A percentile compares a stretch with the other conserved stretches of the same genome.
phyloP scores from a whole-genome alignment of 23 tunicate species.

The Trididemnum clinides region DNA sequence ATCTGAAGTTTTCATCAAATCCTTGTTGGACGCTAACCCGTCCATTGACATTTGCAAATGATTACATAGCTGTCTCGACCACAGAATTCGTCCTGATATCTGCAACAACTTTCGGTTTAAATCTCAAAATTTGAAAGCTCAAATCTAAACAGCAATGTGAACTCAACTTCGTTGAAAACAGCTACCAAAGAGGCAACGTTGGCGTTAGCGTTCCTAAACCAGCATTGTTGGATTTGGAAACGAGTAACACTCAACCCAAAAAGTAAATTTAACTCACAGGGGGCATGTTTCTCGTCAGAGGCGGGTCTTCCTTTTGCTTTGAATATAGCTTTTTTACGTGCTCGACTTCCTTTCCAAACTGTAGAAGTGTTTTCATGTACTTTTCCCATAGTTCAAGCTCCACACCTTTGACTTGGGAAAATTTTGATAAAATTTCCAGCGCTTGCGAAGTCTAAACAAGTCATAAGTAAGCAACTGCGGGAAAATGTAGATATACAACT shows the following conservation, averaged over 20 bases:
- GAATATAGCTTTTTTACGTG: slow-evolving; percentile 55
- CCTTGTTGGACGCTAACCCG: slow-evolving; percentile 41
- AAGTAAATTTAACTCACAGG: slow-evolving; percentile 43
- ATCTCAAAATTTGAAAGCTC: too few species aligned
- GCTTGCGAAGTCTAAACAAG: slow-evolving; percentile 66
- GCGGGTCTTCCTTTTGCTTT: slow-evolving; percentile 84
- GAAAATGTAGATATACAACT: too few species aligned
- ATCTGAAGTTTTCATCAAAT: slow-evolving; percentile 59
- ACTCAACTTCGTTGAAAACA: too few species aligned
- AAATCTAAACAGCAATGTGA: too few species aligned
- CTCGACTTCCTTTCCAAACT: slow-evolving; percentile 81
- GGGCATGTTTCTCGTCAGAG: slow-evolving; percentile 71
- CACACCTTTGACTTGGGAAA: slow-evolving; percentile 66
- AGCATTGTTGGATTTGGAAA: too few species aligned
- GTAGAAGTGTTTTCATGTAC: slow-evolving; percentile 55
- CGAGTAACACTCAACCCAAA: too few species aligned
- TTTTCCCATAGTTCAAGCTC: slow-evolving; percentile 85
- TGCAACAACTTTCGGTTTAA: too few species aligned
- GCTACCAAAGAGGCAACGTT: too few species aligned
- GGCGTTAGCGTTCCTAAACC: too few species aligned
- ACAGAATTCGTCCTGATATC: slow-evolving; percentile 85
- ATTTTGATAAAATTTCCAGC: slow-evolving; percentile 59
- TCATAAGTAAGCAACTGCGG: too few species aligned
- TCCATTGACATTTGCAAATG: slow-evolving; percentile 79
- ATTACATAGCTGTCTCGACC: slow-evolving; percentile 71